Evolutionary conservation across 2,888 invertebrate genomes (phyloP).

Genomic region (Coleophora deauratella): DNA sequence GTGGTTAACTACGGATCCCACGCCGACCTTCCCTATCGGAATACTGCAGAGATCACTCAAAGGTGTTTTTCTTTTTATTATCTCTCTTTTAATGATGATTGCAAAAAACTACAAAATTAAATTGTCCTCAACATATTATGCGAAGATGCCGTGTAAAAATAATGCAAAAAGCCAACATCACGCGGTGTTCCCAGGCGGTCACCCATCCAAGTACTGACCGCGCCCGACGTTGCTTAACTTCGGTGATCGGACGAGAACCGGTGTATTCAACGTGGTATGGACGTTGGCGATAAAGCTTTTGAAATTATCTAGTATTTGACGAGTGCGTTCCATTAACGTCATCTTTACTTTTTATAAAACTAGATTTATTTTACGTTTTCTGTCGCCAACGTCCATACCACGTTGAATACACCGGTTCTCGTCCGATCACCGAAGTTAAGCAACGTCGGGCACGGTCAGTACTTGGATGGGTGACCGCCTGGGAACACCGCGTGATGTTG

Average conservation of each 20-base stretch:
- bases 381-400: conserved; percentile 7
- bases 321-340: too few species aligned
- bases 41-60: conserved; percentile 89
- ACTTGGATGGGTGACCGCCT: conserved; percentile 47
- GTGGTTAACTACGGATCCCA: conserved; percentile 95
- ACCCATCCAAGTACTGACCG: conserved; percentile 50
- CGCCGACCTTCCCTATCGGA: conserved; percentile 90
- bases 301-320: too few species aligned
- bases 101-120: background rate
- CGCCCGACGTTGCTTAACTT: conserved; percentile 48
- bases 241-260: conserved; percentile 50
- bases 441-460: conserved; percentile 46
- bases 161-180: conserved; percentile 29
- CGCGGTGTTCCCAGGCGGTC: conserved; percentile 42
- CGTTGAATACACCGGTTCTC: conserved; percentile 18
- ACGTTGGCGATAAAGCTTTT: conserved; percentile 49
- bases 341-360: too few species aligned
- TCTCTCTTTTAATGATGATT: background rate
- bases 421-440: conserved; percentile 64
- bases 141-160: too few species aligned
- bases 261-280: conserved; percentile 50
- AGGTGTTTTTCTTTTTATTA: conserved; percentile 54
- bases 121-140: too few species aligned
- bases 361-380: too few species aligned
- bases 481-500: conserved; percentile 40